These are phyloP conservation scores for Macrobrachium nipponense DNA, from an alignment of 1,140 invertebrate species.

Conservation along the genomic window DNA sequence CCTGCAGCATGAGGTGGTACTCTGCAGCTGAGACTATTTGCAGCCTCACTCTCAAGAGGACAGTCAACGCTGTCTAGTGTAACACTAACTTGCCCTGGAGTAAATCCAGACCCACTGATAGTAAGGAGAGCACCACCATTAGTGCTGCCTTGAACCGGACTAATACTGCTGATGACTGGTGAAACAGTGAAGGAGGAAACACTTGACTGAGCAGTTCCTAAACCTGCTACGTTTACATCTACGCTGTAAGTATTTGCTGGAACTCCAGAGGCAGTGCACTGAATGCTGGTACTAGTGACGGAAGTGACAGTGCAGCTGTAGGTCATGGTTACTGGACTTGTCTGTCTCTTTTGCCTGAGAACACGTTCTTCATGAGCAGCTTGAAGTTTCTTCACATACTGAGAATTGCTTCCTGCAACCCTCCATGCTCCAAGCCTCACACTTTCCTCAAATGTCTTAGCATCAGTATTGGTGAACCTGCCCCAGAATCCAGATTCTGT, in stretches of 20 bases:
- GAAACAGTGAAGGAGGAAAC: background rate
- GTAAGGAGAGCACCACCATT: slow-evolving; percentile 40
- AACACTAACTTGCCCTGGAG: slow-evolving; percentile 19
- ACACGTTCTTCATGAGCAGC: too few species aligned
- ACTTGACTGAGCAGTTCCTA: background rate
- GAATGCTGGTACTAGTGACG: slow-evolving; percentile 4
- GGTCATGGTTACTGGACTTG: background rate
- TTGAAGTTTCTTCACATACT: too few species aligned
- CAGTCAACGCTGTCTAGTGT: slow-evolving; percentile 25
- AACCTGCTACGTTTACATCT: background rate
- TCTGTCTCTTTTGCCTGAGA: background rate
- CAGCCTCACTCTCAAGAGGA: background rate
- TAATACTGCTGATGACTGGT: background rate
- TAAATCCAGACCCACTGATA: slow-evolving; percentile 36
- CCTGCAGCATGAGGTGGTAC: slow-evolving; percentile 20
- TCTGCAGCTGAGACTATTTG: slow-evolving; percentile 17
- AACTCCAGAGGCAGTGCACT: background rate
- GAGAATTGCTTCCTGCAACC: slow-evolving; percentile 2
- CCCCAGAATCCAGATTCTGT: slow-evolving; percentile 26
- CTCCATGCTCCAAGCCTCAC: slow-evolving; percentile 24
- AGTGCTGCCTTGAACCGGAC: slow-evolving; percentile 29
- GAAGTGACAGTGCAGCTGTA: slow-evolving; percentile 4
- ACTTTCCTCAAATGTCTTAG: slow-evolving; percentile 21
- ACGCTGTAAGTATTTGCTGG: slow-evolving; percentile 19
- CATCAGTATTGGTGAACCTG: slow-evolving; percentile 28